Base-by-base conservation (phyloP, 1,140 invertebrate genomes). In the Bombus haemorrhoidalis region DNA sequence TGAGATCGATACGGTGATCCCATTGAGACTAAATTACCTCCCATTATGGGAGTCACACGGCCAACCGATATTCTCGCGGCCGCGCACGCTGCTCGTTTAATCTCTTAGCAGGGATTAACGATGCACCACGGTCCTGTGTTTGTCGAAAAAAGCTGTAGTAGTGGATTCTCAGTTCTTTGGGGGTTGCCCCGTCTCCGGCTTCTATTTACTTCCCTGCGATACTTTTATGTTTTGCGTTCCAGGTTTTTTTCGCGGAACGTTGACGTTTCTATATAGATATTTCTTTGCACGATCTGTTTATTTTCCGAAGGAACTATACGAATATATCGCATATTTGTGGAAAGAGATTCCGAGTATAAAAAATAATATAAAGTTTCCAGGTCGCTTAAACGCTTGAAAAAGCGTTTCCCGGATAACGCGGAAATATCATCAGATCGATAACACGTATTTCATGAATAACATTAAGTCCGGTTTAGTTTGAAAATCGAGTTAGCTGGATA, bases 1-100 rank as follows among this genome's bases (percentile, higher is more conserved):
- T 43, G 34, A 25, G 77, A 81, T 85, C 83, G 83, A 85, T 85
- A 85, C 69, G 43, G 78, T 66, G 59, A 85, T 85, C 71, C 78
- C 59, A 85, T 81, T 85, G 57, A 80, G 41, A 64, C 77, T 79
- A 71, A 84, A 84, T 69, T 72, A 80, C 83, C 68, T 64, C 62
- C 39, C 83, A 80, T 85, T 80, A 85, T 80, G 57, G 53, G 59
- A 62, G 83, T 72, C 79, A 64, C 68, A 80, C 39, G 47, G 37
- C 12, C 43, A 32, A 43, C 22, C 22, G n/a, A n/a, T 39, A 71
- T 47, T 10, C n/a, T 1, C 28, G 28, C 39, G 32, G 28, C 12
- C 68, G 37, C 37, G 34, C 66, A 69, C 10, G 28, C 13, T 18
- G 34, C 37, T 74, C 32, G 8, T 57, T 69, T 78, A 78, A 78